Base-by-base conservation (phyloP, 2,888 invertebrate genomes). In the Philaethria dido region DNA sequence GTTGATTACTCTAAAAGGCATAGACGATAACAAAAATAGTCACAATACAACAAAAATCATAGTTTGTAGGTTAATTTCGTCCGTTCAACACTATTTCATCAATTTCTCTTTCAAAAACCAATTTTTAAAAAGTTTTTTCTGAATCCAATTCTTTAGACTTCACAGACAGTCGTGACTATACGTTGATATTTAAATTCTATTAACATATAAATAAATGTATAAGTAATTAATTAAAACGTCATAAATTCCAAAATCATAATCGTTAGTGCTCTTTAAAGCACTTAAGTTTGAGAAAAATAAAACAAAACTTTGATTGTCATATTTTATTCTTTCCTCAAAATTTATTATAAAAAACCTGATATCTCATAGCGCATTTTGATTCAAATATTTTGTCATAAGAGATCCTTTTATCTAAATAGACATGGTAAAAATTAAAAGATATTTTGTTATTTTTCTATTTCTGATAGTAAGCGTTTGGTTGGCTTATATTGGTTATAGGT, bases 261-360 rank as follows among this genome's bases (percentile, higher is more conserved):
- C 50, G 29, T 50, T 16, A 9, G 29, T 50, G 50, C 25, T 50
- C 50, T 50, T 25, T 50, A 50, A n/a, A 25, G 50, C 50, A 25
- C 25, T 50, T 25, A 25, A 25, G 14, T 8, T 50, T 25, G 14
- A 25, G 16, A 13, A 50, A 50, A 50, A 25, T n/a, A 50, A 50
- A 50, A 25, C 25, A 50, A 25, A 25, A 50, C 25, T 6, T 50
- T 48, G 11, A 22, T 50, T 25, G 50, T 25, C 50, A n/a, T n/a
- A n/a, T n/a, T 50, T 25, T 50, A 25, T 50, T n/a, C 25, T 50
- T 50, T 50, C 25, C 50, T 50, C 50, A 50, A 50, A 25, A 50
- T 50, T 25, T 50, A 50, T 8, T 8, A n/a, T 2, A 50, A 25
- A 50, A 50, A 50, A 22, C 16, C 9, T 13, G 39, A 39, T 3